Evolutionary conservation across 2,797 vertebrate species (phyloP).

Genomic region (Sylvilagus floridanus): DNA sequence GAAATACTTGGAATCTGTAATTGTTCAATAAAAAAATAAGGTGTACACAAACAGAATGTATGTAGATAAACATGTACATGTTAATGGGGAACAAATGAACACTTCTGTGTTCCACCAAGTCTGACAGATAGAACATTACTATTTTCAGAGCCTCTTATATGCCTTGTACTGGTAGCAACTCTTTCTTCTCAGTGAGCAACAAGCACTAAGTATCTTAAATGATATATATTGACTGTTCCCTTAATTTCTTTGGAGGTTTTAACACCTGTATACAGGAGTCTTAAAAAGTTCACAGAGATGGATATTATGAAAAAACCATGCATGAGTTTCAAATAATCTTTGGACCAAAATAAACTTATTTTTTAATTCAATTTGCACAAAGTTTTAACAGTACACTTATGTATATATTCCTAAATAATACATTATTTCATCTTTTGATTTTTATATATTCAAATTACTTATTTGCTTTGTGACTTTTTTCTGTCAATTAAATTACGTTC

Average conservation of each 20-base stretch:
- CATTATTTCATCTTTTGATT: background rate
- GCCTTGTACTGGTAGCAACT: no score
- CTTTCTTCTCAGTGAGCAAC: background rate
- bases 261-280: no score
- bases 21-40: background rate
- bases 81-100: background rate
- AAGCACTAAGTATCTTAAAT: background rate
- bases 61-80: background rate
- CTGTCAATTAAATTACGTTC: conserved; percentile 32
- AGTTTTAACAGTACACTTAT: background rate
- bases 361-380: no score
- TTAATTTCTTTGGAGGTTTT: conserved; percentile 15
- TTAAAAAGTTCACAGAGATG: no score
- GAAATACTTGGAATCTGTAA: background rate
- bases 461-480: background rate
- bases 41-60: background rate
- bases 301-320: no score
- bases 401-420: background rate
- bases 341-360: no score
- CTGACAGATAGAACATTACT: background rate
- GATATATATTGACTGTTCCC: background rate
- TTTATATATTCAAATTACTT: conserved; percentile 14
- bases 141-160: background rate
- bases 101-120: background rate
- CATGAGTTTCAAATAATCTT: no score